Base-by-base conservation (phyloP, 2,888 invertebrate genomes). In the Drosophila phalerata region DNA sequence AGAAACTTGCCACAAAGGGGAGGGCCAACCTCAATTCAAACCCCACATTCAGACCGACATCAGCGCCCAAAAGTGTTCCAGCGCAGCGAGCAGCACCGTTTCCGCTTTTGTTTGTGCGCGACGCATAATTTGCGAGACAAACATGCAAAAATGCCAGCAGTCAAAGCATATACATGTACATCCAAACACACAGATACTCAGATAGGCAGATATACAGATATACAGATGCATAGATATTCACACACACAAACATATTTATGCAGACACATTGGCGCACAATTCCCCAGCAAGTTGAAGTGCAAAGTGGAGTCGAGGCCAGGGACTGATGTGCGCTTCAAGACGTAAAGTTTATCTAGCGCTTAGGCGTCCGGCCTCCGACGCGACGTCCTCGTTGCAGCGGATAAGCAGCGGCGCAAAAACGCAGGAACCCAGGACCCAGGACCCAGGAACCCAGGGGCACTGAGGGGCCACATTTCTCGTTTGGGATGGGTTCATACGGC, bases 121-220 rank as follows among this genome's bases (percentile, higher is more conserved):
- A 85, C 88, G 86, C 85, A 88, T 85, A 85, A 85, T 88, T 85
- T 85, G 78, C 76, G 88, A 80, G 88, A 83, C 86, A 83, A 85
- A 85, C 84, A 88, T 83, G 81, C 85, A 83, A 83, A 83, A 87
- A 87, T 87, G 76, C 79, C 71, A 81, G 77, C 77, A 81, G 79
- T 83, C 85, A 80, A 82, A 77, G 71, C 69, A 49, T 15, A 42
- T 28, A 65, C 32, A 56, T 22, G 40, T 11, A 48, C 19, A 51
- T 4, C 37, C 30, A 53, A 40, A 25, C 28, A 66, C 19, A 43
- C 5, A 49, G 25, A 34, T 30, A 55, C 42, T 19, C 19, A 65
- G n/a, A 40, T 1, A 43, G 34, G 42, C 19, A 30, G 30, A 30
- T 10, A 57, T 38, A 37, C 19, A 64, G n/a, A 38, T 1, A 43